Evolutionary conservation across 2,888 invertebrate genomes (phyloP).

Genomic region (Pecten maximus): DNA sequence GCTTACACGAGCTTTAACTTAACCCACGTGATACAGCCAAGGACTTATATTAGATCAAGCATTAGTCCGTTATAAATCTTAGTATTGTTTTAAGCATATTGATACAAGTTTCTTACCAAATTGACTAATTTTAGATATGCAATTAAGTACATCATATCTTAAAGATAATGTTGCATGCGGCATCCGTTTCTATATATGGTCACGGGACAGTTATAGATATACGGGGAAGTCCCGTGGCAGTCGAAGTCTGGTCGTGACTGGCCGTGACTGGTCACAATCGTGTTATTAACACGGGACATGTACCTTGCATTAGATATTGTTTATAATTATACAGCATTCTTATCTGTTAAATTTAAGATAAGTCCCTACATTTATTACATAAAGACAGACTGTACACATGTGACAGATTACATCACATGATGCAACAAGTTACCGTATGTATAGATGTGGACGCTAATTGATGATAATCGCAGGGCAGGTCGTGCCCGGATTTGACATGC

Average conservation of each 20-base stretch:
- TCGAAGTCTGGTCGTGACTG: background rate
- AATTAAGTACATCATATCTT: too few species aligned
- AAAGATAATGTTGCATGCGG: background rate
- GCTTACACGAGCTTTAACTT: background rate
- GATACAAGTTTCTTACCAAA: too few species aligned
- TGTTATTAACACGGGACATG: background rate
- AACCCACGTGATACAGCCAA: background rate
- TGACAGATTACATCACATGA: background rate
- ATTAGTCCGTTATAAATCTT: too few species aligned
- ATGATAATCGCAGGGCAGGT: background rate
- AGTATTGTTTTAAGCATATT: too few species aligned
- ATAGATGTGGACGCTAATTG: background rate
- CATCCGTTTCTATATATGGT: background rate
- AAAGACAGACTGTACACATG: background rate
- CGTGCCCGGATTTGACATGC: background rate
- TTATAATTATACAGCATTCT: background rate
- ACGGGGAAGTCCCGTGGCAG: conserved; percentile 4
- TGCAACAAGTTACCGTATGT: background rate
- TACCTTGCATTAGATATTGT: background rate
- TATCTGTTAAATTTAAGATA: background rate
- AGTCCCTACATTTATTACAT: background rate
- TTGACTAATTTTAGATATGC: too few species aligned
- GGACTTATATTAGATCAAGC: too few species aligned
- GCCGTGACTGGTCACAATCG: background rate
- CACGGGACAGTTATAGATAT: background rate